A percentile compares a stretch with the other conserved stretches of the same genome.
Evolutionary conservation across 2,888 invertebrate genomes (phyloP).

Genomic region (Gisinianus flammeolus): DNA sequence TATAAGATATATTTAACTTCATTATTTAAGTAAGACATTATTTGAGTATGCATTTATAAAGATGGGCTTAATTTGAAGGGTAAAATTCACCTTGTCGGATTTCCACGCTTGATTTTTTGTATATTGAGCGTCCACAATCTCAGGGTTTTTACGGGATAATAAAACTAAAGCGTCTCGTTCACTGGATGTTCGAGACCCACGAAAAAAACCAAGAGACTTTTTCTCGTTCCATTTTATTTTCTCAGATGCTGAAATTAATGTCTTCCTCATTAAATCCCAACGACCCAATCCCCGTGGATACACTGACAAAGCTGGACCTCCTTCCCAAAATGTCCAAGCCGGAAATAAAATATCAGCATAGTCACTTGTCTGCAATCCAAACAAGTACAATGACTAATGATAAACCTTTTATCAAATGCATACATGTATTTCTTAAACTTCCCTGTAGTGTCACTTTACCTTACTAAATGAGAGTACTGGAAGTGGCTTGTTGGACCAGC

Average conservation of each 20-base stretch:
- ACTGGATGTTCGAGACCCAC: slow-evolving; percentile 90
- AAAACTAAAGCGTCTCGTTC: slow-evolving; percentile 88
- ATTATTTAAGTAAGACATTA: too few relatives aligned
- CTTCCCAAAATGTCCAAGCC: slow-evolving; percentile 98
- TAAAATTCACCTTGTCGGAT: slow-evolving; percentile 74
- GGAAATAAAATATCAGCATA: slow-evolving; percentile 90
- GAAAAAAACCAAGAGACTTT: slow-evolving; percentile 73
- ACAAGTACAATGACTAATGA: not conserved
- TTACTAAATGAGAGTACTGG: slow-evolving; percentile 98
- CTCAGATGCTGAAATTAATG: slow-evolving; percentile 71
- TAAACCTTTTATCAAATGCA: not conserved
- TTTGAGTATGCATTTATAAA: too few relatives aligned
- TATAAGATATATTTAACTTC: slow-evolving; percentile 56
- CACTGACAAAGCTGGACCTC: slow-evolving; percentile 92
- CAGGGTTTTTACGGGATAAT: slow-evolving; percentile 74
- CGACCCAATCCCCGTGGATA: slow-evolving; percentile 93
- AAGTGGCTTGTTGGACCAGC: slow-evolving; percentile 65
- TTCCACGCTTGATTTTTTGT: slow-evolving; percentile 99
- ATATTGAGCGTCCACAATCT: slow-evolving; percentile 88
- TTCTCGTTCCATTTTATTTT: slow-evolving; percentile 80
- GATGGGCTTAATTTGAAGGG: not conserved
- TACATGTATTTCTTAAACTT: too few relatives aligned
- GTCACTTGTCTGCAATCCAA: slow-evolving; percentile 68
- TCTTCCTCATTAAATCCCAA: slow-evolving; percentile 84
- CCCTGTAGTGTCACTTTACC: too few relatives aligned